Evolutionary conservation across 2,113 vertebrate genomes (phyloP), one percentile per base, ranked within the genome.

Genomic region (Galeopterus variegatus): DNA sequence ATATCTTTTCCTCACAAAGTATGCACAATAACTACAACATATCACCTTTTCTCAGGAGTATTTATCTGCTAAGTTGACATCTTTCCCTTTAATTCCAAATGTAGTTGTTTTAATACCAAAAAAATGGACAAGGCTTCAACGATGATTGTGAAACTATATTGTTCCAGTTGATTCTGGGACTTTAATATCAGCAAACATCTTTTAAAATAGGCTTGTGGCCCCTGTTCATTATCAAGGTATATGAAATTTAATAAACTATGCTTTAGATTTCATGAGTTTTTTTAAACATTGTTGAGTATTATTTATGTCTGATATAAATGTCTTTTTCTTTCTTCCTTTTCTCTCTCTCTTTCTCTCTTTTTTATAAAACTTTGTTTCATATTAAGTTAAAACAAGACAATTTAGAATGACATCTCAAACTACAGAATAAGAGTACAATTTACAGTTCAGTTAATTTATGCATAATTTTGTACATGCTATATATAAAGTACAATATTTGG

Each of bases 81-180:
- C 17, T 26, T 90, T 79, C 26, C 21, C 18, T 92, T 90, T 60
- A 94, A 88, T 67, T 88, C 33, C 28, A 79, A 94, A 73, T 93
- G 13, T 8, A 69, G 50, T 41, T 15, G 12, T 50, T 52, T 85
- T 84, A 84, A 73, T 26, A 36, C 18, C 28, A 83, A 52, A 12
- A 52, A 93, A 70, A 28, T 31, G 31, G 48, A 81, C 10, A 76
- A 31, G 5, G 18, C 21, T 89, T 86, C 77, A 95, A 33, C 52
- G 19, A 45, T 26, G 18, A 76, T 28, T 24, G 56, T 73, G 31
- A 79, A 86, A 76, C 1, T 60, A 14, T 18, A 52, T 7, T 18
- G 0, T 70, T 73, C 33, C 8, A 52, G 58, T 94, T 79, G 23
- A 88, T 56, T 85, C 52, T 60, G 65, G 31, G 13, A 36, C 28